These are phyloP conservation scores for Eptatretus burgeri DNA, from an alignment of 2,113 vertebrate genomes.

Conservation along the genomic window DNA sequence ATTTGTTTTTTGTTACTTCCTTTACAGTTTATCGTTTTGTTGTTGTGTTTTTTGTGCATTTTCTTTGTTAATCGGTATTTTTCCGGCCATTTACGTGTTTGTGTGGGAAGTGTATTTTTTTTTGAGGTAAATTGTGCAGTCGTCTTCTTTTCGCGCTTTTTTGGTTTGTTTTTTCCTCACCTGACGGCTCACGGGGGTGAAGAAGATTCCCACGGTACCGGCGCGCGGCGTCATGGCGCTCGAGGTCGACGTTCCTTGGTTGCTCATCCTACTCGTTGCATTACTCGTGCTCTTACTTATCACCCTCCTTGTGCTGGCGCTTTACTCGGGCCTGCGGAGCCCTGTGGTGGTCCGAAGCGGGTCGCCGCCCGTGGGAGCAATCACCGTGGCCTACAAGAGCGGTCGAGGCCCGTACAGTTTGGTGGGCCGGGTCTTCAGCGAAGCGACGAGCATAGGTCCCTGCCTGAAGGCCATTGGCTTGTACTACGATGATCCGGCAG, in stretches of 20 bases:
- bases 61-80: no score
- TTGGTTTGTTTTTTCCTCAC: no score
- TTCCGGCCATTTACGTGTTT: no score
- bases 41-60: no score
- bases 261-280: constrained; percentile 19
- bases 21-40: no score
- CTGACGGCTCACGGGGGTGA: no score
- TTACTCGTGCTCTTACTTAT: constrained; percentile 25
- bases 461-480: constrained; percentile 30
- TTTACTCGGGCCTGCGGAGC: constrained; percentile 39
- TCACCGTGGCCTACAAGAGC: constrained; percentile 57
- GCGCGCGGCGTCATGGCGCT: no score
- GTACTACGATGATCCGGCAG: constrained; percentile 51
- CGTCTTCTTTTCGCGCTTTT: no score
- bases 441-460: constrained; percentile 38
- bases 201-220: no score
- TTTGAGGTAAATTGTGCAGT: no score
- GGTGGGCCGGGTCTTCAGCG: constrained; percentile 30
- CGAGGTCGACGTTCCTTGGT: neutral
- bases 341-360: constrained; percentile 36
- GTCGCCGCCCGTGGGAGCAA: constrained; percentile 28
- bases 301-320: constrained; percentile 23
- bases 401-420: constrained; percentile 30
- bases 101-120: no score
- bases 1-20: no score